Conservation (phyloP, 2,113 vertebrate genomes). For the Microcebus griseorufus region DNA sequence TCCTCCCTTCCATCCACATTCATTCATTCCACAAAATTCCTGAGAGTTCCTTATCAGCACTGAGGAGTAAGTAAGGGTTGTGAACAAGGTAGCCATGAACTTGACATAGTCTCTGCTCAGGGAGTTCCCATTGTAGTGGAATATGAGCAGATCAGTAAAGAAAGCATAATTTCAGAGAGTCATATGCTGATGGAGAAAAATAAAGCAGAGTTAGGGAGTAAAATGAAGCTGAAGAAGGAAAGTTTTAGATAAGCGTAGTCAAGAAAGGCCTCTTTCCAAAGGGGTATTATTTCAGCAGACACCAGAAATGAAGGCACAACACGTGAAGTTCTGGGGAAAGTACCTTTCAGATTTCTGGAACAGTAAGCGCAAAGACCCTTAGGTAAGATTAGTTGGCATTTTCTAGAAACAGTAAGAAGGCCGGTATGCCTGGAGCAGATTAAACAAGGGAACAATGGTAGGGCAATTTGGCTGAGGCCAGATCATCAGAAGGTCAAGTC, state of each 20-base stretch:
- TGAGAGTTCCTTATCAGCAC: background rate
- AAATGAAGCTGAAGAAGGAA: background rate
- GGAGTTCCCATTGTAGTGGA: background rate
- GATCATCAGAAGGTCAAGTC: background rate
- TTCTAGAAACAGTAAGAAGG: background rate
- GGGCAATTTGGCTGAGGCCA: background rate
- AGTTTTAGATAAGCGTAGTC: background rate
- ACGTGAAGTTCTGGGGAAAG: background rate
- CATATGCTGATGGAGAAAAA: background rate
- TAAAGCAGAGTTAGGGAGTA: background rate
- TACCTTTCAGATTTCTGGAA: background rate
- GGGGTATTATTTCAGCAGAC: background rate
- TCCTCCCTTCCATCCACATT: background rate
- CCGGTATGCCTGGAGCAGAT: background rate
- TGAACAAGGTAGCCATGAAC: background rate
- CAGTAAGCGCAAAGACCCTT: background rate
- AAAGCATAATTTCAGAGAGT: background rate
- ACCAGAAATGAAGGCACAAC: background rate
- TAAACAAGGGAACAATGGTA: background rate
- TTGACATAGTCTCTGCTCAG: background rate
- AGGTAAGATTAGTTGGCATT: background rate
- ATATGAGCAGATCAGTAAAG: background rate
- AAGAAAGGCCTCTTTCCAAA: background rate
- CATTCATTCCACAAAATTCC: background rate
- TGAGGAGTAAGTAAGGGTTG: background rate